Conservation (phyloP, 2,113 vertebrate genomes). For the Thamnaconus septentrionalis region DNA sequence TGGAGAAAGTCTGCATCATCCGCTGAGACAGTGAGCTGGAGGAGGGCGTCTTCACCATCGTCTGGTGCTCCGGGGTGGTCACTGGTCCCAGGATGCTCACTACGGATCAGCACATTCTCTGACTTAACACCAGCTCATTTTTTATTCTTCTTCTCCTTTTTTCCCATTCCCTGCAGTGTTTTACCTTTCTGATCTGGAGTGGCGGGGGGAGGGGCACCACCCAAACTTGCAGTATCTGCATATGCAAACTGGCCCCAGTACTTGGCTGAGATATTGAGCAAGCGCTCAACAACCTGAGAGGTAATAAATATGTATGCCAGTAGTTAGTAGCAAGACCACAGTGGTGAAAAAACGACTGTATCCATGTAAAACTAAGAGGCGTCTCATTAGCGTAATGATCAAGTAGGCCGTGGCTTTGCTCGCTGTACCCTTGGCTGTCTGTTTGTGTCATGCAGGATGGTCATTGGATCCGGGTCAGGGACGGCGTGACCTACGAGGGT, state of each 20-base stretch:
- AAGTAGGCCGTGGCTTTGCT: background rate
- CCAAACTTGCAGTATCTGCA: constrained; percentile 72
- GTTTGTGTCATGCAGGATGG: constrained; percentile 86
- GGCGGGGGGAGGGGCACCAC: constrained; percentile 70
- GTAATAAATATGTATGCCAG: background rate
- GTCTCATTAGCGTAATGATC: background rate
- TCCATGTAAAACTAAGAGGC: background rate
- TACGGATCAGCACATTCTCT: constrained; percentile 41
- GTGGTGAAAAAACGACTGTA: background rate
- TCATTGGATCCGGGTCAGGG: constrained; percentile 87
- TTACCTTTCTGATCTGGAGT: constrained; percentile 85
- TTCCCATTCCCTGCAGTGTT: background rate
- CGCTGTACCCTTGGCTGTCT: constrained; percentile 83
- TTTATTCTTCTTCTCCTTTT: background rate
- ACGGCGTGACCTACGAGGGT: constrained; percentile 89
- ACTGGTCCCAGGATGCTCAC: constrained; percentile 90
- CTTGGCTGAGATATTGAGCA: constrained; percentile 82
- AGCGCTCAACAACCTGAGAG: constrained; percentile 83
- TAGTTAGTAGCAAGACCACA: too few species aligned
- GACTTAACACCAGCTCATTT: background rate
- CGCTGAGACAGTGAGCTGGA: constrained; percentile 89
- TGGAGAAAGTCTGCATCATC: constrained; percentile 85
- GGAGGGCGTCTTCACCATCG: constrained; percentile 84
- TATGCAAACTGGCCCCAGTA: constrained; percentile 88
- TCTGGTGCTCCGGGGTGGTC: constrained; percentile 89